A percentile compares a stretch with the other conserved stretches of the same genome.
Evolutionary conservation across 2,797 vertebrate genomes (phyloP).

Genomic region (Valencia hispanica): DNA sequence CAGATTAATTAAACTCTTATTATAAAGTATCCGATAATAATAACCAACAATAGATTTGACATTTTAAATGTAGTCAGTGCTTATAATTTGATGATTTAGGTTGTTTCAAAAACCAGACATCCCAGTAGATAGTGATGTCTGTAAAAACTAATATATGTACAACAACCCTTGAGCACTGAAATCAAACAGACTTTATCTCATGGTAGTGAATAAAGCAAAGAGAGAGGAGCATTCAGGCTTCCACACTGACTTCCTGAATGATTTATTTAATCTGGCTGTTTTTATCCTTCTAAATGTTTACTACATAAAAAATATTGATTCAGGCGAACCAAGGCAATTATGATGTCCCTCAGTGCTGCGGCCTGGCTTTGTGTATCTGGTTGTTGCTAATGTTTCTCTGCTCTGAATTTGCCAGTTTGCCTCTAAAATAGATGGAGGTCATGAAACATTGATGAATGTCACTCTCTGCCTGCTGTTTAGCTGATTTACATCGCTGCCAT

Average conservation of each 20-base stretch:
- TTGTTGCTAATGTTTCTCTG: slow-evolving; percentile 29
- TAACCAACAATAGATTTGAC: not conserved
- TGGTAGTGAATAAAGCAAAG: slow-evolving; percentile 42
- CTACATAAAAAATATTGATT: slow-evolving; percentile 40
- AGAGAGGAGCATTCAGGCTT: slow-evolving; percentile 24
- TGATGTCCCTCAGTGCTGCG: slow-evolving; percentile 24
- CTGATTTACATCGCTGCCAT: slow-evolving; percentile 65
- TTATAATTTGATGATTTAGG: not conserved
- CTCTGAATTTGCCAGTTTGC: slow-evolving; percentile 37
- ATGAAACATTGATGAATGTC: slow-evolving; percentile 80
- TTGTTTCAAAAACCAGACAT: not conserved
- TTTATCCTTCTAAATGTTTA: slow-evolving; percentile 46
- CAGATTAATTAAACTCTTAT: not conserved
- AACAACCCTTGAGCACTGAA: slow-evolving; percentile 32
- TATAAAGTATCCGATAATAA: not conserved
- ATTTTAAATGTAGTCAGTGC: not conserved
- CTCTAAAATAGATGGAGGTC: slow-evolving; percentile 49
- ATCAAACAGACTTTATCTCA: slow-evolving; percentile 24
- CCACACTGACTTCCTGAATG: slow-evolving; percentile 19
- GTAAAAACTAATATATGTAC: not conserved
- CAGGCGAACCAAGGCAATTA: slow-evolving; percentile 27
- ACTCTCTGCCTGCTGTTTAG: slow-evolving; percentile 59
- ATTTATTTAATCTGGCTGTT: slow-evolving; percentile 28
- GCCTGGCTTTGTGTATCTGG: slow-evolving; percentile 24
- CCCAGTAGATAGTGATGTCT: too few relatives aligned